phyloP scores from a whole-genome alignment of 1,140 invertebrate genomes.

The Drosophila seguyi region DNA sequence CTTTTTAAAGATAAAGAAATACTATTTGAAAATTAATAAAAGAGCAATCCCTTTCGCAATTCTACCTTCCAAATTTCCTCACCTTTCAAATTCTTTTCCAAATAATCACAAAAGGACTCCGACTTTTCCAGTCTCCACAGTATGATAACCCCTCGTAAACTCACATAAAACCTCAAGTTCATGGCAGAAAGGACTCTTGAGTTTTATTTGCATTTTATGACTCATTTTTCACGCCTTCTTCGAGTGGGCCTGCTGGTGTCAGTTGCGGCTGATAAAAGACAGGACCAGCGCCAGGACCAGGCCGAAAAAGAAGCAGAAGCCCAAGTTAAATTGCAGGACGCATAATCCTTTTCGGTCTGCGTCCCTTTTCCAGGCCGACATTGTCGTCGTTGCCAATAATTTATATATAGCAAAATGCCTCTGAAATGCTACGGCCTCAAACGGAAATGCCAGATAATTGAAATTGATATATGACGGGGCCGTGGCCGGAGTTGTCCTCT shows the following conservation, averaged over 20 bases:
- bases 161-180: conserved; percentile 40
- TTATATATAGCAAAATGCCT: conserved; percentile 69
- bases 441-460: conserved; percentile 68
- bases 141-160: conserved; percentile 2
- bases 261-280: conserved; percentile 78
- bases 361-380: conserved; percentile 56
- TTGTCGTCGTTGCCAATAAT: conserved; percentile 66
- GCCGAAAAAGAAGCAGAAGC: conserved; percentile 13
- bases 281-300: conserved; percentile 39
- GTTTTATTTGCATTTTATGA: conserved; percentile 83
- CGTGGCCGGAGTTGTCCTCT: conserved; percentile 48
- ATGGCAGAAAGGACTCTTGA: conserved; percentile 61
- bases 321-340: conserved; percentile 63
- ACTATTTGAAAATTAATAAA: neutral
- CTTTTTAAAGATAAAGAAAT: neutral
- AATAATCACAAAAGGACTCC: neutral
- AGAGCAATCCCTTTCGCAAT: conserved; percentile 20
- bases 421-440: conserved; percentile 27
- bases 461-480: conserved; percentile 77
- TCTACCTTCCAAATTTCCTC: neutral
- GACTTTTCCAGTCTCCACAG: neutral
- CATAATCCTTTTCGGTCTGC: conserved; percentile 71
- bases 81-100: no score
- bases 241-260: conserved; percentile 59
- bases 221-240: conserved; percentile 77